phyloP scores from a whole-genome alignment of 2,888 invertebrate genomes.

The Gerosis bhagava region DNA sequence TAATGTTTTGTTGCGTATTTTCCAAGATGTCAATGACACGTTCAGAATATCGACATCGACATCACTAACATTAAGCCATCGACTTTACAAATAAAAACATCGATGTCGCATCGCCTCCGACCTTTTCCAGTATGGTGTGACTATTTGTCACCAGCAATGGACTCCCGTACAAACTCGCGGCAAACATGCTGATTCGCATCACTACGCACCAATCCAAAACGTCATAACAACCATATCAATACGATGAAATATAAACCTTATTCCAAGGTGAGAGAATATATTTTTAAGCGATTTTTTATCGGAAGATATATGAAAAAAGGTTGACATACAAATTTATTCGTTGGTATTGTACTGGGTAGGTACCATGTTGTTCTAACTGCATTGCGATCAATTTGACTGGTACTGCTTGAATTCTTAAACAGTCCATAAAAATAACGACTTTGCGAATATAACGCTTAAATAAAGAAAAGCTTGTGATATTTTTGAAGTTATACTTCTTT shows the following conservation, averaged over 20 bases:
- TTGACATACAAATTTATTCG: slow-evolving; percentile 56
- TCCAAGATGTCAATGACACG: neutral
- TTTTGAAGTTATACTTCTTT: too few relatives aligned
- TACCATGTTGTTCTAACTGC: slow-evolving; percentile 68
- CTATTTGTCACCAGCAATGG: slow-evolving; percentile 79
- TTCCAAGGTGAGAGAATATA: neutral
- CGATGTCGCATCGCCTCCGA: slow-evolving; percentile 68
- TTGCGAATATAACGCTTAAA: slow-evolving; percentile 22
- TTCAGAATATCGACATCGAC: slow-evolving; percentile 37
- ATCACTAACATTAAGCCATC: slow-evolving; percentile 76
- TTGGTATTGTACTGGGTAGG: slow-evolving; percentile 61
- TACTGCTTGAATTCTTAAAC: slow-evolving; percentile 63
- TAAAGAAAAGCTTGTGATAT: slow-evolving; percentile 20
- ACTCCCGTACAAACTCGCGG: slow-evolving; percentile 75
- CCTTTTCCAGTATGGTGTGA: slow-evolving; percentile 73
- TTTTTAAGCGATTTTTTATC: neutral
- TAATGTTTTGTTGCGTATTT: neutral
- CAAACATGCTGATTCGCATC: slow-evolving; percentile 76
- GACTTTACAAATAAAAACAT: slow-evolving; percentile 72
- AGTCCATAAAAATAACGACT: slow-evolving; percentile 23
- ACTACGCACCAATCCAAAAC: slow-evolving; percentile 43
- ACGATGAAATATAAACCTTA: slow-evolving; percentile 30
- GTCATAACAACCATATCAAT: slow-evolving; percentile 31
- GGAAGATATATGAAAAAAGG: slow-evolving; percentile 32
- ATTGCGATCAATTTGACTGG: slow-evolving; percentile 69